Evolutionary conservation across 2,797 vertebrate genomes (phyloP), one percentile per base, ranked within the genome.

Genomic region (Thalassophryne amazonica): DNA sequence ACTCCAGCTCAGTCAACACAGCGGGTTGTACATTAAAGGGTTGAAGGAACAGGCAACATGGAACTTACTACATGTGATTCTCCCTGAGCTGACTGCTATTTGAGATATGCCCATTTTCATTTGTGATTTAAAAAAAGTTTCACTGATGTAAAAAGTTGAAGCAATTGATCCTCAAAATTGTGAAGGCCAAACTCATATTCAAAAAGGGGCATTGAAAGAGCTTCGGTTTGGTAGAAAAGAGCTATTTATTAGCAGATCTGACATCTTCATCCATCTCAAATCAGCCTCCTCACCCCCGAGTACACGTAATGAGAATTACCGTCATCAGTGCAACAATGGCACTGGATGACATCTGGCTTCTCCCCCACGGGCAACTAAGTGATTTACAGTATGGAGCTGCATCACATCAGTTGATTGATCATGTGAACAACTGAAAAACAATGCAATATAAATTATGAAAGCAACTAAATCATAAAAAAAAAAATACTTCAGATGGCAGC

Each of bases 371-470:
- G 18, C 15, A 7, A 6, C 19, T 29, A 31, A 36, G 13, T 34
- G 51, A 47, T 65, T 65, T 48, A 56, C 35, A 39, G 29, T 36
- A 43, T 22, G 12, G 14, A 15, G 29, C 39, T 13, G 13, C 34
- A 12, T 29, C 36, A 35, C 42, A 48, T 58, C 62, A 51, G 48
- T 34, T 10, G 11, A 60, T 38, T 69, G 50, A 81, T 67, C 42
- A 41, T 63, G 40, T 39, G 55, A 58, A 33, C 40, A 14, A 56
- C 66, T 66, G 13, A 76, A 59, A 80, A 65, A 72, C 57, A 60
- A 69, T 5, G 33, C 19, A 5, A 25, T 6, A 35, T 69, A 49
- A 72, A 73, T 80, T 47, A 60, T 49, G 20, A 42, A 59, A 55
- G 63, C n/a, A 43, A 52, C 19, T 2, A 20, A 37, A 51, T 61